These are phyloP conservation scores for Acanthopagrus latus DNA, from an alignment of 2,797 vertebrate genomes.

Conservation along the genomic window DNA sequence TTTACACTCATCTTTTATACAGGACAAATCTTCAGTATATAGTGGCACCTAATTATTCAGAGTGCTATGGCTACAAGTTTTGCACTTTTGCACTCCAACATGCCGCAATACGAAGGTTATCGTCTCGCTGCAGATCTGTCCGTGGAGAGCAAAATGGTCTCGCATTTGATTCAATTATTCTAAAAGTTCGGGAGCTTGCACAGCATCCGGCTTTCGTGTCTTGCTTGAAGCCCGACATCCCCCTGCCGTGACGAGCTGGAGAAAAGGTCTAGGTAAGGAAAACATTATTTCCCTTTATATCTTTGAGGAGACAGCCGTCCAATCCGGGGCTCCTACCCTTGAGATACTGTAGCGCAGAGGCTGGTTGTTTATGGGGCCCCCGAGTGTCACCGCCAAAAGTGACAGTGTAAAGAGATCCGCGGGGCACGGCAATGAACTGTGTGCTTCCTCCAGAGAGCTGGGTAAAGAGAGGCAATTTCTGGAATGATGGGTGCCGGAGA, in stretches of 20 bases:
- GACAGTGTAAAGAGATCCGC: conserved; percentile 69
- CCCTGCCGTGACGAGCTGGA: conserved; percentile 5
- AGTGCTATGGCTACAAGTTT: neutral
- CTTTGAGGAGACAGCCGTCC: conserved; percentile 69
- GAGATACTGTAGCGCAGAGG: conserved; percentile 65
- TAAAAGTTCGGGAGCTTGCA: conserved; percentile 28
- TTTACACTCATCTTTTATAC: neutral
- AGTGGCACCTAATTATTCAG: neutral
- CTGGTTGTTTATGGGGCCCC: conserved; percentile 75
- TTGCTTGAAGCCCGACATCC: conserved; percentile 37
- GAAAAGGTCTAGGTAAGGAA: conserved; percentile 55
- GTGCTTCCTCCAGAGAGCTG: conserved; percentile 59
- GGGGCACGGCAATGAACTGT: conserved; percentile 65
- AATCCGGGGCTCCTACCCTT: conserved; percentile 64
- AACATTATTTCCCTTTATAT: conserved; percentile 76
- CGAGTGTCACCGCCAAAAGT: conserved; percentile 70
- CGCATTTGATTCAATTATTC: conserved; percentile 26
- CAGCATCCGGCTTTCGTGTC: conserved; percentile 21
- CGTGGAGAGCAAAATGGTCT: neutral
- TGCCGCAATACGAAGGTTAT: neutral
- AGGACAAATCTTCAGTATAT: neutral
- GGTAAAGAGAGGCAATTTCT: conserved; percentile 79
- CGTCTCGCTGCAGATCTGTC: conserved; percentile 15
- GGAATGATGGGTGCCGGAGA: conserved; percentile 77
- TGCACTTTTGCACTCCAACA: neutral